phyloP scores from a whole-genome alignment of 2,797 vertebrate genomes.

The Coluber constrictor region DNA sequence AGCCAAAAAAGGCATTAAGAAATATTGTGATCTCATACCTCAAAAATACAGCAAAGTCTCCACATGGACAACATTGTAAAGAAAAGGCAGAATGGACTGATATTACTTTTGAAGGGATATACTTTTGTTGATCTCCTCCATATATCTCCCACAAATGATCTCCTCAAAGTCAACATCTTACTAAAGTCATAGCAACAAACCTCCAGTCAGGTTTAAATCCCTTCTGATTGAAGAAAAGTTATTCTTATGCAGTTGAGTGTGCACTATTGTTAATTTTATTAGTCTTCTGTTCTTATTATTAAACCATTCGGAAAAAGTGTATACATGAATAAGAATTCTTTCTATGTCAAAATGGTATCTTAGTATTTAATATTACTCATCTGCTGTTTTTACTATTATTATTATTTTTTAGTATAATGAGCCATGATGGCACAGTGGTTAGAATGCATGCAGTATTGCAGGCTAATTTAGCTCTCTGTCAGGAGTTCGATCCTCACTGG shows the following conservation, averaged over 20 bases:
- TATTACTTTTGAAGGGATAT: neutral
- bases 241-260: neutral
- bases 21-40: constrained; percentile 27
- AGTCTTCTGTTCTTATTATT: neutral
- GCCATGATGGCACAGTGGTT: neutral
- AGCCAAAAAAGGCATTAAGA: constrained; percentile 40
- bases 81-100: constrained; percentile 6
- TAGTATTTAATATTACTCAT: neutral
- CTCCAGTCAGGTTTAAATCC: neutral
- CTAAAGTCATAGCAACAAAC: neutral
- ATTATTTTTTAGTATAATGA: neutral
- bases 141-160: constrained; percentile 7
- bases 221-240: neutral
- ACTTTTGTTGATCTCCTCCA: constrained; percentile 1
- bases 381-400: neutral
- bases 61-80: constrained; percentile 30
- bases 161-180: constrained; percentile 5
- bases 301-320: neutral
- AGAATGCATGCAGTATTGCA: neutral
- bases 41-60: constrained; percentile 25
- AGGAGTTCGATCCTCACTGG: neutral
- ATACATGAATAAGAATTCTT: neutral
- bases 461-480: neutral
- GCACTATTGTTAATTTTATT: neutral
- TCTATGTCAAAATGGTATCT: neutral